Evolutionary conservation across 1,140 invertebrate species (phyloP).

Genomic region (Choristoneura fumiferana): DNA sequence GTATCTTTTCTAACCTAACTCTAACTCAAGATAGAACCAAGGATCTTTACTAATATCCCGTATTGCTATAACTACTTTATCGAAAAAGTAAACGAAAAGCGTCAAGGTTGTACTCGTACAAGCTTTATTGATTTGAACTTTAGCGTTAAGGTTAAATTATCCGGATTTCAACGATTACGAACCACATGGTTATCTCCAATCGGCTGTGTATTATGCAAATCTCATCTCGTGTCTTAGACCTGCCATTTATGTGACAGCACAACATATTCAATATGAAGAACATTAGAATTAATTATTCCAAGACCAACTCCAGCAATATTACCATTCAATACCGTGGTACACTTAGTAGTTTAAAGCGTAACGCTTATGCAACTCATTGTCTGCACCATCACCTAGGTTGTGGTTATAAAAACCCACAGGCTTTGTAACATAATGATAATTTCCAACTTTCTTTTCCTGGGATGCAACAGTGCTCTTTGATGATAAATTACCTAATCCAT

Average conservation of each 20-base stretch:
- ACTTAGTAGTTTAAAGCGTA: slow-evolving; percentile 31
- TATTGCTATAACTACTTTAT: no score
- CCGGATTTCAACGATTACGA: no score
- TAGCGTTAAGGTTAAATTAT: no score
- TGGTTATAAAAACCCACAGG: slow-evolving; percentile 24
- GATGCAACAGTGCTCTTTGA: slow-evolving; percentile 3
- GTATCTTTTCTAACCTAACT: no score
- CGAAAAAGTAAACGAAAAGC: no score
- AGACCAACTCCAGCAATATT: background rate
- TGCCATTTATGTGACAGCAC: background rate
- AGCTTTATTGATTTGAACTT: no score
- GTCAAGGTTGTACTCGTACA: no score
- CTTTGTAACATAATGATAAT: slow-evolving; percentile 21
- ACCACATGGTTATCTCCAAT: no score
- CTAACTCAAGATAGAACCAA: no score
- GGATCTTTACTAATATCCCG: no score
- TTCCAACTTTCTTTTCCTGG: slow-evolving; percentile 26
- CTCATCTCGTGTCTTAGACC: background rate
- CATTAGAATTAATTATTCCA: background rate
- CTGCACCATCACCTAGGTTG: slow-evolving; percentile 22
- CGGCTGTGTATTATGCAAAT: no score
- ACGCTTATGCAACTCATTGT: slow-evolving; percentile 46
- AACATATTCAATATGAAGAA: background rate
- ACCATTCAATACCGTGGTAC: slow-evolving; percentile 31
- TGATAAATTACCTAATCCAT: slow-evolving; percentile 16